A percentile compares a stretch with the other conserved stretches of the same genome.
Evolutionary conservation across 1,140 invertebrate genomes (phyloP).

Genomic region (Drosophila pachea): DNA sequence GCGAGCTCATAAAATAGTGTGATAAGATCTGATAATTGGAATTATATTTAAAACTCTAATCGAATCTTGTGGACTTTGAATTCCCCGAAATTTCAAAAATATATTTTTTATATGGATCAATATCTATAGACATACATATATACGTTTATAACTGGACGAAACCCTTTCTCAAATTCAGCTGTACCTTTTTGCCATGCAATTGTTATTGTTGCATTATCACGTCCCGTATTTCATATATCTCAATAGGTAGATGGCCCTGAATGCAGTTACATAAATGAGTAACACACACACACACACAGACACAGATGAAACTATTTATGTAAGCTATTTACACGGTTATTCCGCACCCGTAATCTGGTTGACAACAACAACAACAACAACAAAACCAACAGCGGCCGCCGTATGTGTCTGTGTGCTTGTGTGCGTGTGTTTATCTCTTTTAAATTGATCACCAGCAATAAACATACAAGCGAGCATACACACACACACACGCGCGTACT

Average conservation of each 20-base stretch:
- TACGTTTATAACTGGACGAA: too few relatives aligned
- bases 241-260: neutral
- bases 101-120: constrained; percentile 26
- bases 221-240: constrained; percentile 1
- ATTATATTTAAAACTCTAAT: neutral
- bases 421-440: constrained; percentile 26
- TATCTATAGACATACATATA: neutral
- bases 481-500: constrained; percentile 3
- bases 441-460: constrained; percentile 49
- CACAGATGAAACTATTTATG: constrained; percentile 13
- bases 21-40: constrained; percentile 6
- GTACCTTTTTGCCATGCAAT: too few relatives aligned
- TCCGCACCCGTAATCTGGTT: constrained; percentile 29
- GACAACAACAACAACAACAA: constrained; percentile 35
- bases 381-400: constrained; percentile 14
- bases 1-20: neutral
- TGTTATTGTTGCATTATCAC: too few relatives aligned
- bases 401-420: neutral
- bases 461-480: constrained; percentile 18
- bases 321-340: constrained; percentile 19
- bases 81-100: too few relatives aligned
- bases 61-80: neutral
- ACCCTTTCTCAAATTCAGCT: too few relatives aligned
- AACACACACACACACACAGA: neutral
- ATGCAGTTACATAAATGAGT: constrained; percentile 1